Base-by-base conservation (phyloP, 2,888 invertebrate species). In the Hesperia comma region DNA sequence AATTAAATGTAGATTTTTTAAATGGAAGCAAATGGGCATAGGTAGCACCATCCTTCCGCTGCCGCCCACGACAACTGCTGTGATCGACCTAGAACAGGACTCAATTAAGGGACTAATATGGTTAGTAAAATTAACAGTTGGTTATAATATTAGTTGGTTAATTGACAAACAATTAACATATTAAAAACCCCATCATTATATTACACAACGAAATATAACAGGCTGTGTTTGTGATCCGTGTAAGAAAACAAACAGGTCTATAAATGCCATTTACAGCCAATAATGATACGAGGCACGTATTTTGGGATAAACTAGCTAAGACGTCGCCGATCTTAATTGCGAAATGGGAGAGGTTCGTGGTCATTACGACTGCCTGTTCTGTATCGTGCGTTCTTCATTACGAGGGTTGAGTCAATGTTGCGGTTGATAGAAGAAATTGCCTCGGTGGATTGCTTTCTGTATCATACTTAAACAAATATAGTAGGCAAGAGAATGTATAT, bases 271-370 rank as follows among this genome's bases (percentile, higher is more conserved):
- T 83, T 81, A 80, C 79, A 87, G 87, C 86, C 87, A 84, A 91
- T 92, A 91, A 91, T 89, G 88, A 88, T 87, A 84, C 90, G 76
- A 76, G 79, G 81, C 90, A 92, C 90, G 92, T 92, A 91, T 88
- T 88, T 90, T 86, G 82, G 86, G 89, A 91, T 91, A 90, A 92
- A 90, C 90, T 86, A 79, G 81, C 81, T 81, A 83, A 89, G 88
- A 88, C 87, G 86, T 85, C 80, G 83, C 87, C 87, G 85, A 87
- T 90, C 89, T 90, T 91, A 92, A 92, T 91, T 91, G 89, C 84
- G 76, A 79, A 75, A 77, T 74, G 76, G 75, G 76, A 76, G 79
- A 78, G 87, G 85, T 76, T 79, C 75, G 82, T 79, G 89, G 88
- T 84, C 87, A 85, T 85, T 87, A 81, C 75, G 84, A 82, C 84